Conservation (phyloP, 92 coral and sea anemone genomes). For the Epizoanthus rinbou region DNA sequence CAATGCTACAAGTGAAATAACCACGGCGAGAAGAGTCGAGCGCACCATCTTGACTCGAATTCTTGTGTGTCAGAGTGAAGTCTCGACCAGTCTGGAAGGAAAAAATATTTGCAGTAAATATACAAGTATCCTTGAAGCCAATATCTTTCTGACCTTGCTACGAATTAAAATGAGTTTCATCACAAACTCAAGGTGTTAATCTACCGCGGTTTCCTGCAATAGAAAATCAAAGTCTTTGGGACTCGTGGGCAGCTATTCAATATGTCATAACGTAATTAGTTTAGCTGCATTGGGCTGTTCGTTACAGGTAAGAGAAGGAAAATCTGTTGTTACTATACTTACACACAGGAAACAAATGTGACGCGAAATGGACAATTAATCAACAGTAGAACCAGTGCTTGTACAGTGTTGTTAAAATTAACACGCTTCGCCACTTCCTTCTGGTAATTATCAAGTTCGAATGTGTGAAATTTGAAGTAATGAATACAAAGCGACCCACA, state of each 20-base stretch:
- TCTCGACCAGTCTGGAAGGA: slow-evolving; percentile 31
- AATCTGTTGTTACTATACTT: slow-evolving; percentile 21
- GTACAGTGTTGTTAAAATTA: slow-evolving; percentile 25
- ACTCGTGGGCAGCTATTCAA: slow-evolving; percentile 9
- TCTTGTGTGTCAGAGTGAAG: not conserved
- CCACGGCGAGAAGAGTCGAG: not conserved
- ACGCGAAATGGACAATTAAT: slow-evolving; percentile 18
- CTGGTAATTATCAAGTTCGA: slow-evolving; percentile 39
- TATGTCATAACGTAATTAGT: not conserved
- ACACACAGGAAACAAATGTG: not conserved
- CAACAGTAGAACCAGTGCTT: slow-evolving; percentile 1
- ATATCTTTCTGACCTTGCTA: slow-evolving; percentile 22
- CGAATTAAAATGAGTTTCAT: slow-evolving; percentile 5
- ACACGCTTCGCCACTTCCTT: slow-evolving; percentile 34
- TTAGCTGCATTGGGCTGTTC: slow-evolving; percentile 1
- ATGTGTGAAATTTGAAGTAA: slow-evolving; percentile 40
- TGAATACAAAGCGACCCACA: slow-evolving; percentile 21
- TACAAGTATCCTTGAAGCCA: slow-evolving; percentile 25
- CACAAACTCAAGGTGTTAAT: slow-evolving; percentile 39
- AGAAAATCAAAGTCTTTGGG: not conserved
- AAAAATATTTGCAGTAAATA: slow-evolving; percentile 22
- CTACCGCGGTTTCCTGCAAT: slow-evolving; percentile 13
- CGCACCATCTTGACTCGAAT: slow-evolving; percentile 34
- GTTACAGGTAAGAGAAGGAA: not conserved
- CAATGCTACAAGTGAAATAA: not conserved